Evolutionary conservation across 2,888 invertebrate species (phyloP).

Genomic region (Lepidocyrtoides sp.): DNA sequence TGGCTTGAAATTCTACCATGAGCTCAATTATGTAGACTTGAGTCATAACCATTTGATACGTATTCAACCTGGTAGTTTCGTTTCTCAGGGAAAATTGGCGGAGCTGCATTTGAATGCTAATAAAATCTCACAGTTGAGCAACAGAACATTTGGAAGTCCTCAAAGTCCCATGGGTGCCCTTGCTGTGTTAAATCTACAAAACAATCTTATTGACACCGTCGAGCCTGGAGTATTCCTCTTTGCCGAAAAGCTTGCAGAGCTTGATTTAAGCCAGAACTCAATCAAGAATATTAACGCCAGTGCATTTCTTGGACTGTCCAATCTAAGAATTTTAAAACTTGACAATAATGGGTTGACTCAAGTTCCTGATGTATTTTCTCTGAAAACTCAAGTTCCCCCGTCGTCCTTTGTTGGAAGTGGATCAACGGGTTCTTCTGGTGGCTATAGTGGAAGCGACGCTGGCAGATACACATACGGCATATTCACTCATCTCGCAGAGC

Average conservation of each 20-base stretch:
- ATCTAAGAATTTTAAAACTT: conserved; percentile 93
- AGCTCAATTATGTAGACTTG: conserved; percentile 94
- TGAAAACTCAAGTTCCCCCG: conserved; percentile 74
- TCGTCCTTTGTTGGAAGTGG: no score
- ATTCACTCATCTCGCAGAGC: conserved; percentile 93
- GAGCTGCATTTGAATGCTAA: conserved; percentile 95
- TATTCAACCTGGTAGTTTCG: conserved; percentile 93
- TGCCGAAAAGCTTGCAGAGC: conserved; percentile 92
- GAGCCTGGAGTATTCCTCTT: conserved; percentile 92
- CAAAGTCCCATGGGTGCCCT: conserved; percentile 89
- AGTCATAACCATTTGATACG: conserved; percentile 94
- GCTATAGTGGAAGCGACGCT: conserved; percentile 89
- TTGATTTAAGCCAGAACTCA: conserved; percentile 95
- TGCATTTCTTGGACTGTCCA: conserved; percentile 92
- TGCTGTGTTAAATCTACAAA: conserved; percentile 93
- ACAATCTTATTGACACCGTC: conserved; percentile 92
- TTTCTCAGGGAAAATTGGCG: conserved; percentile 93
- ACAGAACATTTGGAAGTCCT: conserved; percentile 92
- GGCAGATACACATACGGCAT: conserved; percentile 64
- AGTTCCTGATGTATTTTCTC: conserved; percentile 88
- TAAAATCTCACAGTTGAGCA: conserved; percentile 93
- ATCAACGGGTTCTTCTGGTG: neutral
- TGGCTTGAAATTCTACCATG: conserved; percentile 95
- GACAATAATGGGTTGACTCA: conserved; percentile 94
- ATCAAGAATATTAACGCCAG: conserved; percentile 93